Percentiles rank a stretch among this genome's conserved stretches.
phyloP scores from a whole-genome alignment of 2,888 invertebrate genomes.

The Spodoptera picta region DNA sequence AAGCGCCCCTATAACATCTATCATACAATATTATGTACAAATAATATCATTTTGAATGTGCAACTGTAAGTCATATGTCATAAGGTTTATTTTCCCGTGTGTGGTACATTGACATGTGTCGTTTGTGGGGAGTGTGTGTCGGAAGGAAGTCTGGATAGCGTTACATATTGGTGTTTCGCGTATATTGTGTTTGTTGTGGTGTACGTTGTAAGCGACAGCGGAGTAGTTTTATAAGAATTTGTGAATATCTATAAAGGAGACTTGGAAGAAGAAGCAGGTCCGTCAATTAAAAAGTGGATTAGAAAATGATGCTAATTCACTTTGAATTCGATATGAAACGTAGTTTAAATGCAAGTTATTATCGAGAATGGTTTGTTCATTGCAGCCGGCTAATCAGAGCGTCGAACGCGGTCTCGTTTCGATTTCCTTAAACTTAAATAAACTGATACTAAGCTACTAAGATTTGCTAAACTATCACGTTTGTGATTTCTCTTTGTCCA shows the following conservation, averaged over 20 bases:
- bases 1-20: constrained; percentile 4
- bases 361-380: too few relatives aligned
- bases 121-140: constrained; percentile 42
- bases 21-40: background rate
- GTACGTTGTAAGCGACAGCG: constrained; percentile 29
- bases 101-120: constrained; percentile 3
- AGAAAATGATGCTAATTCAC: too few relatives aligned
- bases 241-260: background rate
- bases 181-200: constrained; percentile 67
- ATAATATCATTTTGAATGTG: background rate
- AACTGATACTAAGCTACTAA: too few relatives aligned
- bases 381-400: too few relatives aligned
- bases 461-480: too few relatives aligned
- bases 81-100: constrained; percentile 13
- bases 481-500: too few relatives aligned
- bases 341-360: too few relatives aligned
- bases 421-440: too few relatives aligned
- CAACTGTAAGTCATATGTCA: constrained; percentile 1
- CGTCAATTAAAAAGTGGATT: too few relatives aligned
- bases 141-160: constrained; percentile 68
- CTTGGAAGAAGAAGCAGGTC: too few relatives aligned
- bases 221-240: constrained; percentile 24
- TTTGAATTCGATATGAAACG: too few relatives aligned
- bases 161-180: constrained; percentile 75
- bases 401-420: too few relatives aligned